Evolutionary conservation across 2,797 vertebrate species (phyloP).

Genomic region (Mus spretus): DNA sequence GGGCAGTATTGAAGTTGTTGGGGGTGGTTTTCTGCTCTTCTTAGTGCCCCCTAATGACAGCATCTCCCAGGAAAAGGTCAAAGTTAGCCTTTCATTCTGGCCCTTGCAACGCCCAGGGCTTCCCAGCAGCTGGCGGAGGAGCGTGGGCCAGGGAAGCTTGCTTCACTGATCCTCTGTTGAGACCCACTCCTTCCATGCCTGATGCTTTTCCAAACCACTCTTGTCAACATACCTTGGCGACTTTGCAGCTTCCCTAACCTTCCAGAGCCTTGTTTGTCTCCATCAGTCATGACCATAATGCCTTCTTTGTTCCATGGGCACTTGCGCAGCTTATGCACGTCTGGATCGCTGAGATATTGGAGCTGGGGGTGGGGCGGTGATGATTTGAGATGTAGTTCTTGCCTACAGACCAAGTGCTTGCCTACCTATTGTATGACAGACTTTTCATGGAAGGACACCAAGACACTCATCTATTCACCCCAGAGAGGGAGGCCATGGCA

Average conservation of each 20-base stretch:
- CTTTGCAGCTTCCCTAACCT: slow-evolving; percentile 28
- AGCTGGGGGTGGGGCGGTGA: rapidly evolving
- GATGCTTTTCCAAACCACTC: slow-evolving; percentile 36
- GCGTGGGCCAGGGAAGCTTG: neutral
- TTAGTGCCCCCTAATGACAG: slow-evolving; percentile 18
- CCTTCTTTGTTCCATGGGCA: slow-evolving; percentile 27
- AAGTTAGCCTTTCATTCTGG: slow-evolving; percentile 14
- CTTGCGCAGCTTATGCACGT: slow-evolving; percentile 4
- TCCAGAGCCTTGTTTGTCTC: slow-evolving; percentile 29
- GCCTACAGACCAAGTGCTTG: neutral
- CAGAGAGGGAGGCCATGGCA: neutral
- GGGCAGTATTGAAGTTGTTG: neutral
- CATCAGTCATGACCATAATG: neutral
- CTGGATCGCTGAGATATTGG: neutral
- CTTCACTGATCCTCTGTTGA: slow-evolving; percentile 32
- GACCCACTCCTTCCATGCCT: neutral
- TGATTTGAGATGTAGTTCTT: neutral
- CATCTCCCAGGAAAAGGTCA: slow-evolving; percentile 39
- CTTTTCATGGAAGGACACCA: neutral
- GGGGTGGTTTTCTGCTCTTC: slow-evolving; percentile 6
- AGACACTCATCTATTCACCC: neutral
- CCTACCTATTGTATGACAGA: neutral
- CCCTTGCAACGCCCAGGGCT: neutral
- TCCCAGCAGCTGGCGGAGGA: neutral
- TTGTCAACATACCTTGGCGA: slow-evolving; percentile 19